Base-by-base conservation (phyloP, 2,797 vertebrate genomes). In the Paramormyrops hopkinsi region DNA sequence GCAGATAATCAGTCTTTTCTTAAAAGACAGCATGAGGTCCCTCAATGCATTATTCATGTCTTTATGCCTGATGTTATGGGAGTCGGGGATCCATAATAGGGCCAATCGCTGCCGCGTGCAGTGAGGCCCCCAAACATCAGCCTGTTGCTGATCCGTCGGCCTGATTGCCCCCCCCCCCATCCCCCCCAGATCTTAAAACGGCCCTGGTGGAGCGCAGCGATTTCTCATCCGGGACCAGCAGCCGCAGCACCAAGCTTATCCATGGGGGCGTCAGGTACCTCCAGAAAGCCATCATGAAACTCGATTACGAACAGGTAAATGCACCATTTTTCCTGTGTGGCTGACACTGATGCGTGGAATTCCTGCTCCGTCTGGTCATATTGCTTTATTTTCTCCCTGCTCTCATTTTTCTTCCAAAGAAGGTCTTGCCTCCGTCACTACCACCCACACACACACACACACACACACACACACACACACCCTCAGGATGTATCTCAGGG, bases 191-290 rank as follows among this genome's bases (percentile, higher is more conserved):
- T 96, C 97, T 99, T 54, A 98, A 97, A 95, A 99, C 98, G 89
- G 99, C 98, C 90, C 96, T 99, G 88, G 96, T 99, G 79, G 98
- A 99, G 95, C 97, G 97, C 93, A 96, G 95, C 92, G 98, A 99
- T 94, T 99, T 99, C 95, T 98, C 98, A 84, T 98, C 98, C 0
- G 98, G 98, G 91, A 99, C 98, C 46, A 99, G 98, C 97, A 99
- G 98, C 94, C 96, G 98, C 90, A 99, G 99, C 91, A 99, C 98
- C 92, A 99, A 99, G 94, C 96, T 99, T 92, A 98, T 99, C 95
- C 98, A 99, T 6, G 98, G 98, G n/a, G 98, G 99, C 41, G 98
- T 99, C 50, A 96, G 98, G 89, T 99, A 99, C 91, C 97, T 99
- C 89, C 98, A 99, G 96, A 99, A 98, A 96, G 99, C 98, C 95